These are phyloP conservation scores for Acleris sparsana DNA, from an alignment of 2,888 invertebrate species.

Conservation along the genomic window DNA sequence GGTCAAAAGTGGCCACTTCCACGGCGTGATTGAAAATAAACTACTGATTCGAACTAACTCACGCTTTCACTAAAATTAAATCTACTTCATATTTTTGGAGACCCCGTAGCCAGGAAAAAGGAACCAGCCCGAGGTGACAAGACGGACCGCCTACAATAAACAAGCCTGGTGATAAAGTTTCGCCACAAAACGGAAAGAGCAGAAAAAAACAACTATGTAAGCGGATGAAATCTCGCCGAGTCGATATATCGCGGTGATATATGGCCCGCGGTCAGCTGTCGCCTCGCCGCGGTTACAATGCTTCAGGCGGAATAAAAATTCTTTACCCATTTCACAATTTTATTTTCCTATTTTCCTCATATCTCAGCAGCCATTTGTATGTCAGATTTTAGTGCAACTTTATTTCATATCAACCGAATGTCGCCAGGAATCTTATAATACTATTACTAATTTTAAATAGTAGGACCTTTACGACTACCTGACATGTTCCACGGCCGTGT, in stretches of 20 bases:
- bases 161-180: conserved; percentile 25
- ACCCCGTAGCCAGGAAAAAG: background rate
- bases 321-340: conserved; percentile 33
- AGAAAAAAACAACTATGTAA: conserved; percentile 44
- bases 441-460: no score
- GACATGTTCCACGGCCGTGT: no score
- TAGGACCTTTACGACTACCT: no score
- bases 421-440: background rate
- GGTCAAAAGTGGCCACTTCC: no score
- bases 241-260: conserved; percentile 56
- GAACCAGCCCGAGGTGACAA: background rate
- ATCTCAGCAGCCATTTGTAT: conserved; percentile 3
- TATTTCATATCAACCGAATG: background rate
- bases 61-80: no score
- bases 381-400: conserved; percentile 1
- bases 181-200: conserved; percentile 39
- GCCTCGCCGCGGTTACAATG: conserved; percentile 40
- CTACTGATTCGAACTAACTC: no score
- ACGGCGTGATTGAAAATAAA: background rate
- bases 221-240: conserved; percentile 46
- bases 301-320: conserved; percentile 20
- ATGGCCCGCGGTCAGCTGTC: conserved; percentile 51
- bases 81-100: no score
- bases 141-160: conserved; percentile 16
- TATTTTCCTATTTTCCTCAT: conserved; percentile 21